phyloP scores from a whole-genome alignment of 2,113 vertebrate species.

The Oryzias javanicus region DNA sequence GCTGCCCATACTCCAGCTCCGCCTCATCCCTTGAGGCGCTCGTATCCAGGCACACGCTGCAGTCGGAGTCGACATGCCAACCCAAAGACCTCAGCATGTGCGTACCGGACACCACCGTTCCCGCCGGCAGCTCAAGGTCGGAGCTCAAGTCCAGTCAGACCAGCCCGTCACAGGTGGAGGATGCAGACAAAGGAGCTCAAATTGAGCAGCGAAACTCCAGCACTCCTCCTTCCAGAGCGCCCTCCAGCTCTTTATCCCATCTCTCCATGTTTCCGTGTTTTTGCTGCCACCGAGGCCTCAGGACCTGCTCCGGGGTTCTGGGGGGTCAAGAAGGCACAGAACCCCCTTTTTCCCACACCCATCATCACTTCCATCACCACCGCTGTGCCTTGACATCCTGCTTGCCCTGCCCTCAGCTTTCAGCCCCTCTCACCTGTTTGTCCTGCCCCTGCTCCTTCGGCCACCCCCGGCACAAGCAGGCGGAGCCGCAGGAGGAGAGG shows the following conservation, averaged over 20 bases:
- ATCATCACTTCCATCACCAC: constrained; percentile 73
- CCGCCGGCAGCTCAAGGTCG: constrained; percentile 20
- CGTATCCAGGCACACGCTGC: constrained; percentile 41
- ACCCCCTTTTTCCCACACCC: constrained; percentile 47
- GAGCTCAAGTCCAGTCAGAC: constrained; percentile 16
- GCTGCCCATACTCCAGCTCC: constrained; percentile 70
- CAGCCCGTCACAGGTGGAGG: constrained; percentile 33
- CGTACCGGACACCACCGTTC: constrained; percentile 46
- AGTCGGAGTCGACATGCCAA: constrained; percentile 15
- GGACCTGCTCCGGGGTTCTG: constrained; percentile 58
- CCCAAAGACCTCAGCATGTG: constrained; percentile 59
- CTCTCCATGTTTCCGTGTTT: constrained; percentile 70
- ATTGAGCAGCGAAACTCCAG: constrained; percentile 23
- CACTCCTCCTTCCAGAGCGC: constrained; percentile 20
- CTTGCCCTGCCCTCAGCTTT: constrained; percentile 60
- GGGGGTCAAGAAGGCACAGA: constrained; percentile 52
- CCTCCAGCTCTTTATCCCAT: constrained; percentile 42
- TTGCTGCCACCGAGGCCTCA: constrained; percentile 67
- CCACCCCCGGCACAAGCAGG: constrained; percentile 58
- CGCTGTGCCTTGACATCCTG: constrained; percentile 69
- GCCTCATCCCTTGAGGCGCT: constrained; percentile 56
- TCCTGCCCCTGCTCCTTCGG: constrained; percentile 66
- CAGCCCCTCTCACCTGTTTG: constrained; percentile 60
- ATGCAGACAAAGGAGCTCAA: constrained; percentile 34
- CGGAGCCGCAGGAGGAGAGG: constrained; percentile 31